Base-by-base conservation (phyloP, 2,113 vertebrate species). In the Engystomops pustulosus region DNA sequence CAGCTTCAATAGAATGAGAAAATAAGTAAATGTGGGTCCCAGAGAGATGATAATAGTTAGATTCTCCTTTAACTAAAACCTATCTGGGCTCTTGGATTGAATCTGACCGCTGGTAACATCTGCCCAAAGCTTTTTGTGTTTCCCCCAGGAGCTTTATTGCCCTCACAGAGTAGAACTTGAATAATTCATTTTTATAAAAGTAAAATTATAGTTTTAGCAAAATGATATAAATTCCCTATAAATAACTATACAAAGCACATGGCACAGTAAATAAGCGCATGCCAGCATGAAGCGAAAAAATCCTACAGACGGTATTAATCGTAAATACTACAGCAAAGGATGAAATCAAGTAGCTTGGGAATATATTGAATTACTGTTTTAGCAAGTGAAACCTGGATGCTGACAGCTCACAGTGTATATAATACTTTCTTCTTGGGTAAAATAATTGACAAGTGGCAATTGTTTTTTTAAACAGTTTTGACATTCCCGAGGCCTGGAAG, bases 261-360 rank as follows among this genome's bases (percentile, higher is more conserved):
- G 32, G 32, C 36, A 70, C 18, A 9, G n/a, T 8, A 11, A 44
- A n/a, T 38, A n/a, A 11, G 65, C 5, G 27, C 18, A 70, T n/a
- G 8, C 68, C 20, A 44, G n/a, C 11, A 23, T 23, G 2, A 23
- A 41, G 11, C 18, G n/a, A 41, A 44, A 70, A 70, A 5, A 49
- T 0, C 68, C 68, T 41, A 23, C 34, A 41, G 68, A 58, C 12
- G 68, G 68, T 41, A 70, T 20, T 68, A 20, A 68, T 30, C 6
- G 68, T 70, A 36, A 23, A 20, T 41, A 41, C 23, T 23, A 70
- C 38, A 12, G 4, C 34, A 11, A 1, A 70, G 12, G 20, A 70
- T 70, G 68, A 17, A 70, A 70, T 44, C n/a, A 70, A 41, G 38
- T 70, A 70, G 34, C 68, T 23, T 70, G 68, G 34, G 68, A 70